A percentile compares a stretch with the other conserved stretches of the same genome.
These are phyloP conservation scores for Xenopus borealis DNA, from an alignment of 2,113 vertebrate species.

Conservation along the genomic window DNA sequence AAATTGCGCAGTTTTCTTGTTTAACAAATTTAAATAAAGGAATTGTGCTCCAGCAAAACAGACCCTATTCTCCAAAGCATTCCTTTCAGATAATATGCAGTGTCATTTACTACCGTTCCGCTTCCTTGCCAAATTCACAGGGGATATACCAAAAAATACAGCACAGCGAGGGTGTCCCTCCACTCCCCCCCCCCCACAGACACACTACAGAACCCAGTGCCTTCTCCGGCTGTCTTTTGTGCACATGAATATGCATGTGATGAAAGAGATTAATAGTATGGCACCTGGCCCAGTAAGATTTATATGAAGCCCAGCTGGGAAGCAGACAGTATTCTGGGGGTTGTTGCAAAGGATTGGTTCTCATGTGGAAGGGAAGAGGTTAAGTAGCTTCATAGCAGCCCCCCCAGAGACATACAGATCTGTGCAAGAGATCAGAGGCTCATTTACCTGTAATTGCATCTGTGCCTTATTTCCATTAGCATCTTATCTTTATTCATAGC, in stretches of 20 bases:
- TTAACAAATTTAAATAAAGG: no score
- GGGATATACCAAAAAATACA: no score
- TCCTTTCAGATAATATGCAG: no score
- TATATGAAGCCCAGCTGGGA: neutral
- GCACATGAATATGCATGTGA: neutral
- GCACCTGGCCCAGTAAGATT: no score
- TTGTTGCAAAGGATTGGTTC: neutral
- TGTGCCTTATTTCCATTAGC: conserved; percentile 31
- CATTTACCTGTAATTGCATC: conserved; percentile 39
- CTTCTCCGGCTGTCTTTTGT: neutral
- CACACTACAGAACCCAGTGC: neutral
- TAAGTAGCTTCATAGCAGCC: neutral
- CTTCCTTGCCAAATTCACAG: no score
- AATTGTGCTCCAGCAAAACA: no score
- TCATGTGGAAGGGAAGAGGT: neutral
- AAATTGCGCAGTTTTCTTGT: no score
- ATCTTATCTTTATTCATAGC: conserved; percentile 31
- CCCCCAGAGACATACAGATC: neutral
- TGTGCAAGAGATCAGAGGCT: conserved; percentile 21
- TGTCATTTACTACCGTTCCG: no score
- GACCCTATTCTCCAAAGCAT: no score
- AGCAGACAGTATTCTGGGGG: neutral
- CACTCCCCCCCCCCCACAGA: no score
- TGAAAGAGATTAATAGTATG: neutral
- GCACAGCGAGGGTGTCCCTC: no score